phyloP scores from a whole-genome alignment of 2,113 vertebrate genomes.

The Montifringilla adamsi region DNA sequence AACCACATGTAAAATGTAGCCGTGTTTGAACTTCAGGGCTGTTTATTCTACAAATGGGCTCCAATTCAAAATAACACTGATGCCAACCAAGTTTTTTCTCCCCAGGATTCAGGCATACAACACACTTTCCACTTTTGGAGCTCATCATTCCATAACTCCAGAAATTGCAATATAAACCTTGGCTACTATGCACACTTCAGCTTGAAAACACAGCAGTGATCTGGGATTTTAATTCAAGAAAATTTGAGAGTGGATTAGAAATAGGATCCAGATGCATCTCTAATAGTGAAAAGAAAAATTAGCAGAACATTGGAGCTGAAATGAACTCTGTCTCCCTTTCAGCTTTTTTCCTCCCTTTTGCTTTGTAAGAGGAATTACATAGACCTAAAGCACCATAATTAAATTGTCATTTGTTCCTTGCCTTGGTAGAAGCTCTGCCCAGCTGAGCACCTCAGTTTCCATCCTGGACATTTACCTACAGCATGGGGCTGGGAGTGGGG shows the following conservation, averaged over 20 bases:
- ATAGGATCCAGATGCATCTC: conserved; percentile 69
- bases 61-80: conserved; percentile 26
- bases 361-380: conserved; percentile 35
- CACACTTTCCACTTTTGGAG: conserved; percentile 44
- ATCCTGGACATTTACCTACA: conserved; percentile 62
- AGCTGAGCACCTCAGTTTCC: conserved; percentile 58
- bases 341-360: background rate
- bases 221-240: conserved; percentile 73
- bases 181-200: conserved; percentile 54
- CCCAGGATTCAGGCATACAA: conserved; percentile 2
- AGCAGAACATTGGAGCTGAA: conserved; percentile 2
- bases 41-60: conserved; percentile 9
- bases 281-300: conserved; percentile 51
- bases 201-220: conserved; percentile 68
- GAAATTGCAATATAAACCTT: conserved; percentile 68
- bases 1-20: background rate
- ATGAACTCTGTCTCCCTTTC: conserved; percentile 12
- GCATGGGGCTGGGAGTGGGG: background rate
- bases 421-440: conserved; percentile 61
- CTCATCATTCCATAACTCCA: conserved; percentile 63
- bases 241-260: conserved; percentile 74
- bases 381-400: conserved; percentile 57
- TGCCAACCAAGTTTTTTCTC: conserved; percentile 49
- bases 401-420: conserved; percentile 66
- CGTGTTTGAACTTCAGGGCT: background rate